Evolutionary conservation across 2,797 vertebrate species (phyloP).

Genomic region (Micromesistius poutassou): DNA sequence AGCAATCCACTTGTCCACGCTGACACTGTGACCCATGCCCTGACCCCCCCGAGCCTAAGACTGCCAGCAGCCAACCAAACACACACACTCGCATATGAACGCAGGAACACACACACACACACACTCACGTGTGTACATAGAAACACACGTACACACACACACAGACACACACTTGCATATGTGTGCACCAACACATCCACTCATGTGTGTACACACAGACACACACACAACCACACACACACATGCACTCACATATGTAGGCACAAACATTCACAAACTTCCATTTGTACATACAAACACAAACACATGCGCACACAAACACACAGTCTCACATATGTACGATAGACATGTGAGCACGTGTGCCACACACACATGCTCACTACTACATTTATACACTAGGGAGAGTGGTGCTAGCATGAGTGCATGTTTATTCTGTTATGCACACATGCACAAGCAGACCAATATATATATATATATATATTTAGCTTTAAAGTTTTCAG

Average conservation of each 20-base stretch:
- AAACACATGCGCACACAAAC: background rate
- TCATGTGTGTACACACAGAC: too few species aligned
- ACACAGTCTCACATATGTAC: background rate
- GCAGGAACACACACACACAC: background rate
- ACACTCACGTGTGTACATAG: too few species aligned
- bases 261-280: too few species aligned
- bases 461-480: background rate
- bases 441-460: background rate
- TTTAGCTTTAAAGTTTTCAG: background rate
- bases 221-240: too few species aligned
- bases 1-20: slow-evolving; percentile 52
- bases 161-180: too few species aligned
- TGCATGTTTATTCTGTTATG: background rate
- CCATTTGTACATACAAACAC: too few species aligned
- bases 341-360: background rate
- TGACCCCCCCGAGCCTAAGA: slow-evolving; percentile 35
- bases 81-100: background rate
- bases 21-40: slow-evolving; percentile 51
- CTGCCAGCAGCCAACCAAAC: background rate
- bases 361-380: background rate
- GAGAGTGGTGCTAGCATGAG: background rate
- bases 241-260: too few species aligned
- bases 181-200: too few species aligned
- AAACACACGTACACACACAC: too few species aligned
- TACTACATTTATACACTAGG: background rate